Conservation (phyloP, 2,113 vertebrate genomes). For the Arizona elegans region DNA sequence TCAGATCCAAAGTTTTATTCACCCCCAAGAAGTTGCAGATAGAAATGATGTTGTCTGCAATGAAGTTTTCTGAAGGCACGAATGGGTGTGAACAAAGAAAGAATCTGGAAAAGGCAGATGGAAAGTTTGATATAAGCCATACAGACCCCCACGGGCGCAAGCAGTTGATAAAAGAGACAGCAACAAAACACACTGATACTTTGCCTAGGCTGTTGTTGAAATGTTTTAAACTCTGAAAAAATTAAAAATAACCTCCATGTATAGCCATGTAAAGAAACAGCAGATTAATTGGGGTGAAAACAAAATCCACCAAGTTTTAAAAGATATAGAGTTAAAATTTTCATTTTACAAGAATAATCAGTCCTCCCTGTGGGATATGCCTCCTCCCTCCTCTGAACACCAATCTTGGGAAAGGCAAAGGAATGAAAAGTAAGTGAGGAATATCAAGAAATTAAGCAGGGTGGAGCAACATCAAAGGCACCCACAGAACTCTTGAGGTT, state of each 20-base stretch:
- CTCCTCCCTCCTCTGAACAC: background rate
- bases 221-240: background rate
- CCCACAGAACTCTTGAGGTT: background rate
- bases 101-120: background rate
- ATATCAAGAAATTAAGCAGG: constrained; percentile 30
- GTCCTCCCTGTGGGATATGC: background rate
- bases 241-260: constrained; percentile 7
- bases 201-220: background rate
- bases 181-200: background rate
- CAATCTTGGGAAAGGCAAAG: constrained; percentile 30
- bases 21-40: background rate
- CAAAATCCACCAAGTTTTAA: background rate
- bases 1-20: background rate
- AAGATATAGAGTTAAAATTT: constrained; percentile 18
- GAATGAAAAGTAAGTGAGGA: constrained; percentile 50
- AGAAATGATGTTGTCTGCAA: background rate
- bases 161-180: too few species aligned
- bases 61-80: background rate
- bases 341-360: background rate
- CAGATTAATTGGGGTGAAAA: background rate
- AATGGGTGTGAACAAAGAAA: background rate
- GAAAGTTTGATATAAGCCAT: background rate
- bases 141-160: too few species aligned
- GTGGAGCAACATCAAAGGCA: constrained; percentile 17
- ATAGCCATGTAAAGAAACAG: background rate